Percentiles rank a stretch among this genome's conserved stretches.
phyloP scores from a whole-genome alignment of 2,113 vertebrate species.

The human (Homo sapiens) region GRCh38 chr7:137647001-137647500 shows the following conservation, averaged over 20 bases:
- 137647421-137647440: background rate
- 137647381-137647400: background rate
- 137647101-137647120: conserved; percentile 22
- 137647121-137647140: background rate
- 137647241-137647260: background rate
- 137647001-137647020: background rate
- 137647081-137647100: background rate
- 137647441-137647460: background rate
- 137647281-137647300: background rate
- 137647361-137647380: background rate
- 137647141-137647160: background rate
- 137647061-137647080: conserved; percentile 55
- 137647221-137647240: background rate
- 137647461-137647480: too few species aligned
- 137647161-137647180: background rate
- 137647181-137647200: conserved; percentile 15
- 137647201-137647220: background rate
- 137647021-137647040: conserved; percentile 48
- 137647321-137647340: background rate
- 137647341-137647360: background rate
- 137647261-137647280: background rate
- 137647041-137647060: background rate
- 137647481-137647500: background rate
- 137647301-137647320: background rate
- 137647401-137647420: background rate